Base-by-base conservation (phyloP, 2,888 invertebrate genomes). In the Cheilosia scutellata region DNA sequence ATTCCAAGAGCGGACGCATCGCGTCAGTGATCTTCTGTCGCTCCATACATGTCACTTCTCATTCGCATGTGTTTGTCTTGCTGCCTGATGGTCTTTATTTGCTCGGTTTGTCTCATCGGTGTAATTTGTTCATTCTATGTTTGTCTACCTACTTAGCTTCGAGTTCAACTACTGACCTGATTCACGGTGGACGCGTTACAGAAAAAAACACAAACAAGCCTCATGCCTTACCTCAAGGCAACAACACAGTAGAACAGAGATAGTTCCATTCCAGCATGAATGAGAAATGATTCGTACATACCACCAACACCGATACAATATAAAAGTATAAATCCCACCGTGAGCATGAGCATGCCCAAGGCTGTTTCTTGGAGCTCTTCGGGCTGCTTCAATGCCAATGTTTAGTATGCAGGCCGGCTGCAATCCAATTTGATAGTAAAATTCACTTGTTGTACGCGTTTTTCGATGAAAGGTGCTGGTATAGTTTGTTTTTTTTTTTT, bases 141-240 rank as follows among this genome's bases (percentile, higher is more conserved):
- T 37, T 37, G 37, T 0, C 20, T 37, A 37, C 37, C 37, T 37
- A 71, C 37, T 53, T 20, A 31, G 42, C 70, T 75, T 84, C 58
- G 84, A 84, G 80, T 80, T 80, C 84, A 80, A 75, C 70, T 84
- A 70, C 80, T 84, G 75, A 80, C 84, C 84, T 84, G 80, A 84
- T 80, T 84, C 63, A 65, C 42, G 62, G 58, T 40, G 70, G 80
- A 84, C 84, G 80, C 63, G 70, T 55, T 75, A 47, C 57, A 55
- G 55, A 74, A 79, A 62, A 53, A 62, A 65, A 62, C 74, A 51
- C 25, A 60, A 71, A 75, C 2, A 55, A 62, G 20, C 44, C 47
- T 20, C 31, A 58, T 57, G 66, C 44, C 40, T 68, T 29, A 16
- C 51, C 79, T 84, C 80, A 80, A 84, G 84, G 84, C 70, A 70